Evolutionary conservation across 2,888 invertebrate genomes (phyloP), one percentile per base, ranked within the genome.

Genomic region (Plemyria rubiginata): DNA sequence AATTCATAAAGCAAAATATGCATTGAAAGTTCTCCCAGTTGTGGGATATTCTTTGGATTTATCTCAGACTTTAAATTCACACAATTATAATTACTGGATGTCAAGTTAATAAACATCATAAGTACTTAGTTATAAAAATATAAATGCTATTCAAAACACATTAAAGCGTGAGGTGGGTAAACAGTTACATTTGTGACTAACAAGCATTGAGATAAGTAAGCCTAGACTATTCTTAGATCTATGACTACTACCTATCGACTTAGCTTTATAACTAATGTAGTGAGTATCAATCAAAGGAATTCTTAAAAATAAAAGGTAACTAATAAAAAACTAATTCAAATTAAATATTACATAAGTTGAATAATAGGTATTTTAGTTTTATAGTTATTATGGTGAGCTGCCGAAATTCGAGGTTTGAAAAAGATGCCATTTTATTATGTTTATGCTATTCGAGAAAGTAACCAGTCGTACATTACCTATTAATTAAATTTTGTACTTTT

Each of bases 31-130:
- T 61, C 56, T 65, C 56, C 62, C 64, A 70, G 55, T 60, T 36
- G 46, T 45, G 53, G 64, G 71, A 69, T 62, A 70, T 72, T 81
- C 81, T 81, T 81, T 81, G 81, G 81, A 76, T 75, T 70, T 68
- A 73, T 87, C 61, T 71, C 88, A 88, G 88, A 87, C 88, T 87
- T 84, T 62, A 66, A 79, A 81, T 85, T 78, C 74, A 79, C 76
- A 74, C 69, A 67, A 65, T 58, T 72, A 73, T 68, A 65, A 74
- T 65, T 75, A 72, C 74, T 72, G 71, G 70, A 65, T 62, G 49
- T 60, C 13, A 62, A 54, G 51, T 45, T 58, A 7, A 22, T 70
- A 66, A 66, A 54, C 57, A 54, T 57, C 8, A 22, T 70, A 64
- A 66, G 66, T 68, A 66, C 65, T 67, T 50, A 53, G 56, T 57